Evolutionary conservation across 2,113 vertebrate genomes (phyloP).

Genomic region (Verasper variegatus): DNA sequence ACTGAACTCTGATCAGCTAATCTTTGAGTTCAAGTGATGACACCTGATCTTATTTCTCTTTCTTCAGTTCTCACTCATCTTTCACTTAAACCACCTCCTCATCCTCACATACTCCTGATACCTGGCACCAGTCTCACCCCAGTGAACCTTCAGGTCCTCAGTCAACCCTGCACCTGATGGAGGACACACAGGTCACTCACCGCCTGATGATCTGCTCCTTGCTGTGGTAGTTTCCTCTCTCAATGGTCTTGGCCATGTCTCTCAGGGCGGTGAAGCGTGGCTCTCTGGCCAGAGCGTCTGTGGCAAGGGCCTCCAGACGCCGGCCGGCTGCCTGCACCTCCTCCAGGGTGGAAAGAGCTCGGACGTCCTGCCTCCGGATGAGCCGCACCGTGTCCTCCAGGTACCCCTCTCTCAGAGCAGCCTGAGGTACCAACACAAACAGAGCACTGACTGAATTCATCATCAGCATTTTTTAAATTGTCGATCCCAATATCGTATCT

Average conservation of each 20-base stretch:
- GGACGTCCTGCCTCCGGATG: constrained; percentile 81
- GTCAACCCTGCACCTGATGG: neutral
- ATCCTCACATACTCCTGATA: neutral
- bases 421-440: constrained; percentile 51
- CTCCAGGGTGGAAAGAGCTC: constrained; percentile 63
- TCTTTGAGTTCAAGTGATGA: no score
- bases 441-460: no score
- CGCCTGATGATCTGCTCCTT: constrained; percentile 80
- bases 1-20: no score
- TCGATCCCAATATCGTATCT: no score
- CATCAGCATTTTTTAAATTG: no score
- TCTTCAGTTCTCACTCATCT: no score
- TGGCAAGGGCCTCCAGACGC: constrained; percentile 86
- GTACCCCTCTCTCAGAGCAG: constrained; percentile 86
- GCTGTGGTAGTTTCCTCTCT: constrained; percentile 86
- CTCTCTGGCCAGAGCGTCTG: constrained; percentile 85
- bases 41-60: no score
- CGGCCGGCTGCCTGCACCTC: constrained; percentile 82
- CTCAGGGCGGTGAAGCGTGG: constrained; percentile 86
- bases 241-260: constrained; percentile 83
- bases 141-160: no score
- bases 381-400: constrained; percentile 84
- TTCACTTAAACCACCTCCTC: no score
- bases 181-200: constrained; percentile 64
- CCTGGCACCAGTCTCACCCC: no score